Conservation (phyloP, 2,888 invertebrate genomes). For the Sphinx pinastri region DNA sequence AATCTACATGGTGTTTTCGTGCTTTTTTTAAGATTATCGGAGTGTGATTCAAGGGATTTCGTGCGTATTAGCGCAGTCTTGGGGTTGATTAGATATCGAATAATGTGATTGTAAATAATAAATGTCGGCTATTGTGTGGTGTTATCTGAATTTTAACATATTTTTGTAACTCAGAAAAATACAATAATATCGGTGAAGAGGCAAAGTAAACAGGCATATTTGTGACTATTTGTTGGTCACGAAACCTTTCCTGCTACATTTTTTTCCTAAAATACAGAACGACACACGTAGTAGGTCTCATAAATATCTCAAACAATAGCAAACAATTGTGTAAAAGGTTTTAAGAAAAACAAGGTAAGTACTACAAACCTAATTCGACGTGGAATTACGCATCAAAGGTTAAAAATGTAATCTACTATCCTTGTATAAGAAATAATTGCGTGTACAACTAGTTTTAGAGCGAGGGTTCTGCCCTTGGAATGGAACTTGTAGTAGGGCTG, state of each 20-base stretch:
- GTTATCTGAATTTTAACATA: not conserved
- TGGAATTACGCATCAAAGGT: not conserved
- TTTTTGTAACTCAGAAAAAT: too few species aligned
- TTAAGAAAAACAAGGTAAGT: not conserved
- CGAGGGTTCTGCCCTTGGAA: slow-evolving; percentile 12
- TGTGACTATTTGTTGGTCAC: too few species aligned
- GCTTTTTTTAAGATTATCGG: not conserved
- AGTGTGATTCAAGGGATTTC: not conserved
- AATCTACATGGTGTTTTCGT: not conserved
- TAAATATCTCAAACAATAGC: not conserved
- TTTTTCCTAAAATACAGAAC: too few species aligned
- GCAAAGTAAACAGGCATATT: too few species aligned
- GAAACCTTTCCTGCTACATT: too few species aligned
- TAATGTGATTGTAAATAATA: too few species aligned
- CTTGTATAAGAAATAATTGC: not conserved
- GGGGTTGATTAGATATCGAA: not conserved
- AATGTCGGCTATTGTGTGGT: not conserved
- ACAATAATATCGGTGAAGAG: too few species aligned
- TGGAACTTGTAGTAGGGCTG: not conserved
- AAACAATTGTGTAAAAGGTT: not conserved
- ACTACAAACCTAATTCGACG: not conserved
- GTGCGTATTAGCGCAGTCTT: not conserved
- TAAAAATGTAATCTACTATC: not conserved
- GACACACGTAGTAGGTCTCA: too few species aligned
- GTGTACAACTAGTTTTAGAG: slow-evolving; percentile 1